These are phyloP conservation scores for Spinus olivaceus DNA, from an alignment of 2,797 vertebrate species.

Conservation along the genomic window DNA sequence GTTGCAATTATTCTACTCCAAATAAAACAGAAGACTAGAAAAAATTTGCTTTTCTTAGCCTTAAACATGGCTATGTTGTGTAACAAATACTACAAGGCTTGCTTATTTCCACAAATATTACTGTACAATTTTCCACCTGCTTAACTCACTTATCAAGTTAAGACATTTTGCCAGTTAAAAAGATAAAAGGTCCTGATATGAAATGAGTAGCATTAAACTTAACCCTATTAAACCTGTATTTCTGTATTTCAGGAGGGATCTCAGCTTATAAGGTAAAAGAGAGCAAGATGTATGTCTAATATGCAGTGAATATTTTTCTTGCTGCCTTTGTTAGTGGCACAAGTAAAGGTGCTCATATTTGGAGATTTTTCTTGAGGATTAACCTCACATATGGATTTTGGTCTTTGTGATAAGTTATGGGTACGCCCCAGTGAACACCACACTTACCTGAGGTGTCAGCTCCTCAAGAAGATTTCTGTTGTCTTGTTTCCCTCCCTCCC, in stretches of 20 bases:
- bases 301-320: neutral
- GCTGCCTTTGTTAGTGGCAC: neutral
- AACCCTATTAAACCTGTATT: neutral
- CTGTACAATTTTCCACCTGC: neutral
- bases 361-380: neutral
- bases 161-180: neutral
- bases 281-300: neutral
- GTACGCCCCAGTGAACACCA: accelerated
- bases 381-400: neutral
- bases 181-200: neutral
- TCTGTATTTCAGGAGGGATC: neutral
- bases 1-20: neutral
- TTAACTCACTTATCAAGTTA: neutral
- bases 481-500: neutral
- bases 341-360: neutral
- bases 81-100: neutral
- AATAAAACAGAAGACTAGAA: neutral
- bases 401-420: neutral
- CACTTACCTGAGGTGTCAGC: neutral
- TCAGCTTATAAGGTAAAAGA: neutral
- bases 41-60: neutral
- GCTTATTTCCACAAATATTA: neutral
- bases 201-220: neutral
- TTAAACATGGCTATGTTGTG: neutral
- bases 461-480: neutral